These are phyloP conservation scores for Chromobotia macracanthus DNA, from an alignment of 2,797 vertebrate species.

Conservation along the genomic window DNA sequence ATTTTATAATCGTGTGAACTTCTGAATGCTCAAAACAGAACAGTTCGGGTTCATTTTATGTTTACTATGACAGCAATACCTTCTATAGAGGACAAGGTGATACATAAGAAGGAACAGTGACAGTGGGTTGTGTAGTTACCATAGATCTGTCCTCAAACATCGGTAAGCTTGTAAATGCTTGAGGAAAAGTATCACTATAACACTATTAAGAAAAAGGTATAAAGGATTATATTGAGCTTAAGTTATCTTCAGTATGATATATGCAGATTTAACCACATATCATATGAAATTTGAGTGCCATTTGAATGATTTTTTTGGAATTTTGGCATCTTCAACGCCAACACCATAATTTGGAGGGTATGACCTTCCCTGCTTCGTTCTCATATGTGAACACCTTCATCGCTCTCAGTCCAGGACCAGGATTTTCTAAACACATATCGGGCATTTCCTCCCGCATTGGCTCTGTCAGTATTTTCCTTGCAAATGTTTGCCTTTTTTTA, in stretches of 20 bases:
- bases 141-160: background rate
- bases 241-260: background rate
- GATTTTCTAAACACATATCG: background rate
- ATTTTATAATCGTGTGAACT: slow-evolving; percentile 18
- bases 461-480: slow-evolving; percentile 55
- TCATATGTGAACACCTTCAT: background rate
- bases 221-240: background rate
- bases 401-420: background rate
- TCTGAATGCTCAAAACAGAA: slow-evolving; percentile 35
- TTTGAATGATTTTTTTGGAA: background rate
- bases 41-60: slow-evolving; percentile 39
- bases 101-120: slow-evolving; percentile 61
- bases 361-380: background rate
- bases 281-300: slow-evolving; percentile 3
- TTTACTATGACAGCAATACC: slow-evolving; percentile 55
- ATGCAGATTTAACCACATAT: background rate
- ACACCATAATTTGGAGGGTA: no score
- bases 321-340: background rate
- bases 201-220: slow-evolving; percentile 28
- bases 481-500: slow-evolving; percentile 22
- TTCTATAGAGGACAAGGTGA: slow-evolving; percentile 58
- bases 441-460: background rate
- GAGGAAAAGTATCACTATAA: background rate
- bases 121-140: background rate
- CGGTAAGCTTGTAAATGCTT: background rate